Base-by-base conservation (phyloP, 2,888 invertebrate species). In the Nomada ruficornis region DNA sequence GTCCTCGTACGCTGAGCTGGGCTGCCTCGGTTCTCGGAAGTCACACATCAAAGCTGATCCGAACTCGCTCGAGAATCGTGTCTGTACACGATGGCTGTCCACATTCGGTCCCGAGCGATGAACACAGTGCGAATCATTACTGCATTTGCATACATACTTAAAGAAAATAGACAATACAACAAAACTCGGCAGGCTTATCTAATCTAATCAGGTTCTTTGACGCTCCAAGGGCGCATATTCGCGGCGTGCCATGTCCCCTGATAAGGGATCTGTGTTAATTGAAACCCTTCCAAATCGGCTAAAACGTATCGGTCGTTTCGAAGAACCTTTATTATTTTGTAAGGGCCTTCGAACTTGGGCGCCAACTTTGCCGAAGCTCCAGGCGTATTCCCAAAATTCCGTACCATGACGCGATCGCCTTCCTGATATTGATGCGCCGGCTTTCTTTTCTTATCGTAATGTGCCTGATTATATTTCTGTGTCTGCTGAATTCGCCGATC, bases 261-360 rank as follows among this genome's bases (percentile, higher is more conserved):
- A 55, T 20, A 62, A 2, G 52, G 60, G 9, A 60, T 42, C 3
- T 36, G 74, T 4, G 67, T 67, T 5, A 67, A 9, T 18, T 74
- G 74, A 52, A 74, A 74, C 0, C 67, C 60, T 2, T 65, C 59
- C 9, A 74, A 0, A 2, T 60, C 67, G 9, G 18, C 23, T 13
- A 74, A 47, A 0, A 67, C 23, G 20, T 74, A 74, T 7, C 74
- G 26, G 60, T 74, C 74, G 0, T 15, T 15, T 11, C 29, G 36
- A 9, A 73, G 18, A 2, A 65, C 52, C 10, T 64, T 65, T 44
- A 60, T 50, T 20, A 63, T 36, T 1, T 26, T 52, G 5, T 71
- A 71, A 7, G 71, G 42, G 2, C 62, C 62, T 52, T 71, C 54
- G 62, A 52, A 71, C n/a, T 54, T 62, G 15, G 62, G 62, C n/a